Evolutionary conservation across 1,140 invertebrate genomes (phyloP).

Genomic region (Riptortus pedestris): DNA sequence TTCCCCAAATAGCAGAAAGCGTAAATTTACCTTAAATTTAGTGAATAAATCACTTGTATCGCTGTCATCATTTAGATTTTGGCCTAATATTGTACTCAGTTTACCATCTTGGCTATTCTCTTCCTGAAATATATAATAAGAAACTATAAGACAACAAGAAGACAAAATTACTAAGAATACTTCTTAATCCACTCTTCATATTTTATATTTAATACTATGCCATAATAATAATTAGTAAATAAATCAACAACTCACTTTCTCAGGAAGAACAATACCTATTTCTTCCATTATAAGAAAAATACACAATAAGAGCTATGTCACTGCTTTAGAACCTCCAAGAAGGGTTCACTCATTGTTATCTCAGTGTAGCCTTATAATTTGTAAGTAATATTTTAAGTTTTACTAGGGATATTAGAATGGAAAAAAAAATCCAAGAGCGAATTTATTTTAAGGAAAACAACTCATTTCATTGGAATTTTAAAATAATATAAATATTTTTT

Average conservation of each 20-base stretch:
- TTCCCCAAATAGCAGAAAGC: not conserved
- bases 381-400: too few relatives aligned
- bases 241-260: constrained; percentile 47
- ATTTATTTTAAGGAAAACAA: too few relatives aligned
- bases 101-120: constrained; percentile 49
- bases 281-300: constrained; percentile 47
- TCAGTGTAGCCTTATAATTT: too few relatives aligned
- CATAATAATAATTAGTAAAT: constrained; percentile 14
- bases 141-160: constrained; percentile 15
- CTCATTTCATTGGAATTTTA: too few relatives aligned
- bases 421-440: too few relatives aligned
- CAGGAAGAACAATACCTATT: constrained; percentile 55
- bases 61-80: constrained; percentile 55
- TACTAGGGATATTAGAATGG: too few relatives aligned
- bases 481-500: too few relatives aligned
- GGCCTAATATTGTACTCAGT: constrained; percentile 41
- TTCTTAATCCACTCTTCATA: constrained; percentile 7
- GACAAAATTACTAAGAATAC: constrained; percentile 9
- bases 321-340: not conserved
- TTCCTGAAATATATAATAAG: constrained; percentile 42
- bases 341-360: too few relatives aligned
- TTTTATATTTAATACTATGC: constrained; percentile 8
- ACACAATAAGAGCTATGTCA: not conserved
- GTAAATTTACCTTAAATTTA: constrained; percentile 70
- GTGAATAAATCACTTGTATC: constrained; percentile 87